Base-by-base conservation (phyloP, 2,113 vertebrate genomes). In the Melanostigma gelatinosum region DNA sequence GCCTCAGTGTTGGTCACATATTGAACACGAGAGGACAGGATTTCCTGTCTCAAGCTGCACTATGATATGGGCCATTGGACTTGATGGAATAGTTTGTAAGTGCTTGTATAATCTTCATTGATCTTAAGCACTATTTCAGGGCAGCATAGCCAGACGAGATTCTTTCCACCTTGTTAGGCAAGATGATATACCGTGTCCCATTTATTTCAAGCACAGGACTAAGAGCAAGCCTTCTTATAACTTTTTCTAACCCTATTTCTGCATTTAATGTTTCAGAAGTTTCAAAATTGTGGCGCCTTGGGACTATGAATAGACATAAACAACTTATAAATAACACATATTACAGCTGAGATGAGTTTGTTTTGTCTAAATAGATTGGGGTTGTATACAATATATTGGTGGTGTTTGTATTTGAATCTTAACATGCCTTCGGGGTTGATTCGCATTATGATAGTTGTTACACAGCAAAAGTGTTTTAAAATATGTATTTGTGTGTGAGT, bases 41-140 rank as follows among this genome's bases (percentile, higher is more conserved):
- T 22, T 72, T 40, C 22, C 15, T 48, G 1, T 42, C 60, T 58
- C 46, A 57, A 44, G 27, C 34, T 0, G 2, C 40, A 40, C 32
- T 24, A n/a, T 36, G 54, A 52, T 15, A 64, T n/a, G 60, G 55
- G 4, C 20, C 80, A 8, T 40, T 74, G 32, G n/a, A 60, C 46
- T 77, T 80, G 54, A 82, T 77, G 34, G 5, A 29, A 63, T 67
- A 50, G 22, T 24, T 29, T 77, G 24, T 61, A 18, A 61, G 9
- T 58, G 64, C 18, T 50, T 57, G 16, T 55, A 36, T 60, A 50
- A 54, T 64, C 65, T 34, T 38, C 71, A 79, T 58, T 64, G 58
- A 74, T 69, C 77, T 71, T 71, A 10, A 50, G 20, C 15, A 63
- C 11, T 36, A 68, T 75, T 34, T 52, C n/a, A 50, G 50, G 18